Conservation (phyloP, 2,113 vertebrate genomes). For the Mobula hypostoma region DNA sequence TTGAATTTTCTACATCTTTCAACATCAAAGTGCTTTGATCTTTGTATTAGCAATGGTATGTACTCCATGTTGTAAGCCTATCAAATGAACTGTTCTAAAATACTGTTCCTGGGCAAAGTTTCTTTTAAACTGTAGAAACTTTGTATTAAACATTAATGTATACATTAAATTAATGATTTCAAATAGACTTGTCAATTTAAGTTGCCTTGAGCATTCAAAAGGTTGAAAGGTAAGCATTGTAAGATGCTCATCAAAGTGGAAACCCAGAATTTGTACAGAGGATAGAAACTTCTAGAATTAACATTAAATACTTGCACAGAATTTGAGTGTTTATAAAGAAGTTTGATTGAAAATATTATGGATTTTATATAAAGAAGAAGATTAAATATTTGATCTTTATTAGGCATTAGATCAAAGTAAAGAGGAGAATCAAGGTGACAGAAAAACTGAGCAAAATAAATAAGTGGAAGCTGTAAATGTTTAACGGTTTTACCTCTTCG, state of each 20-base stretch:
- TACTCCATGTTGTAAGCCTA: not conserved
- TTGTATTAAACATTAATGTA: not conserved
- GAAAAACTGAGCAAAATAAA: not conserved
- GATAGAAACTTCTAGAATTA: not conserved
- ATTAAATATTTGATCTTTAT: not conserved
- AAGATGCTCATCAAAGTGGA: not conserved
- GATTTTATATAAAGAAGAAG: not conserved
- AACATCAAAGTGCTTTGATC: not conserved
- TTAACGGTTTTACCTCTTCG: not conserved
- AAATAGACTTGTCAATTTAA: not conserved
- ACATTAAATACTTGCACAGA: not conserved
- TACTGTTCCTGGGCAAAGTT: not conserved
- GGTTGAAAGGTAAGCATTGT: not conserved
- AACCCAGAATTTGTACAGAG: not conserved
- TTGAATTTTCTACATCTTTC: not conserved
- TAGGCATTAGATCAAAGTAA: not conserved
- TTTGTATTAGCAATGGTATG: not conserved
- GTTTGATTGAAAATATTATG: not conserved
- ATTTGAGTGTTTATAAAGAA: not conserved
- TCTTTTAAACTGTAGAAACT: not conserved
- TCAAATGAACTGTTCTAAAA: not conserved
- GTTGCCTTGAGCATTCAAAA: not conserved
- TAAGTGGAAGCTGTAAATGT: not conserved
- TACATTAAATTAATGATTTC: not conserved
- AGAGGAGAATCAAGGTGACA: not conserved